Evolutionary conservation across 2,888 invertebrate genomes (phyloP).

Genomic region (Hermaeophaga mercurialis): DNA sequence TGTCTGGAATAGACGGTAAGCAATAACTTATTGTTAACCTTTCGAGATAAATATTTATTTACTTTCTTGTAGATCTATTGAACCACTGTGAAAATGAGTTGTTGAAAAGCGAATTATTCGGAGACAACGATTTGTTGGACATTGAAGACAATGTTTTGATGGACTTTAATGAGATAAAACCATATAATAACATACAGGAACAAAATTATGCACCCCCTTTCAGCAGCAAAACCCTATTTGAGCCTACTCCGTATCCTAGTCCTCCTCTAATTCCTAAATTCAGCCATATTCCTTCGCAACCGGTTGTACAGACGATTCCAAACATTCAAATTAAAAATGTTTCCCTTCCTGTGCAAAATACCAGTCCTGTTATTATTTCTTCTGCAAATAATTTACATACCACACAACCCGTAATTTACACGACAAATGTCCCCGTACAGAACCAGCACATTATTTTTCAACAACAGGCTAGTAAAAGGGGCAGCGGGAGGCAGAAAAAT

Average conservation of each 20-base stretch:
- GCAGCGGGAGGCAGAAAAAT: slow-evolving; percentile 36
- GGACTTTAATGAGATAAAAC: slow-evolving; percentile 59
- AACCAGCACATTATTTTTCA: slow-evolving; percentile 46
- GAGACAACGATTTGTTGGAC: slow-evolving; percentile 60
- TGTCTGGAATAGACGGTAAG: slow-evolving; percentile 73
- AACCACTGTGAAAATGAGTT: slow-evolving; percentile 71
- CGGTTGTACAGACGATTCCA: slow-evolving; percentile 32
- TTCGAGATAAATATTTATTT: slow-evolving; percentile 6
- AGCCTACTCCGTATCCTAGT: slow-evolving; percentile 34
- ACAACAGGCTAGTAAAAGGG: slow-evolving; percentile 28
- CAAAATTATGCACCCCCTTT: slow-evolving; percentile 39
- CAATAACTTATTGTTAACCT: background rate
- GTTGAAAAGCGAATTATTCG: slow-evolving; percentile 62
- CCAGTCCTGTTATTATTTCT: slow-evolving; percentile 50
- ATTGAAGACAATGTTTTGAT: slow-evolving; percentile 58
- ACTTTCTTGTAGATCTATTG: slow-evolving; percentile 62
- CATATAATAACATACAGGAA: slow-evolving; percentile 46
- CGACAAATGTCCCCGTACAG: slow-evolving; percentile 46
- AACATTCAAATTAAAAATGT: slow-evolving; percentile 12
- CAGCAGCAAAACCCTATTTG: slow-evolving; percentile 24
- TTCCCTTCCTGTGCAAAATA: slow-evolving; percentile 39
- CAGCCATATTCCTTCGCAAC: slow-evolving; percentile 33
- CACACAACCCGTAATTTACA: slow-evolving; percentile 50
- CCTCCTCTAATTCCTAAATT: slow-evolving; percentile 35
- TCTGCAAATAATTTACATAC: slow-evolving; percentile 42